Evolutionary conservation across 2,888 invertebrate genomes (phyloP).

Genomic region (Tubulanus polymorphus): DNA sequence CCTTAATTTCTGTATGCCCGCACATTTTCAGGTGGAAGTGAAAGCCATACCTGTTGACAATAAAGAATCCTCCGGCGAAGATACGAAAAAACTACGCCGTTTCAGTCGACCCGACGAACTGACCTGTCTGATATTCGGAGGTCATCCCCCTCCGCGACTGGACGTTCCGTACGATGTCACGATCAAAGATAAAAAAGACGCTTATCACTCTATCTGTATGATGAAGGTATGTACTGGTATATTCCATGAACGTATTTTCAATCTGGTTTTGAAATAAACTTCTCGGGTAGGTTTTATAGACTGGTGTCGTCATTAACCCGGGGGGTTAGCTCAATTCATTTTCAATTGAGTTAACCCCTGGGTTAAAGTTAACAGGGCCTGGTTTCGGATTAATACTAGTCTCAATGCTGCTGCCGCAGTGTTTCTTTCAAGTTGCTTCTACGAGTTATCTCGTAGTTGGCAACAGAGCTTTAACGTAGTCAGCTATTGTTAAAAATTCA

Average conservation of each 20-base stretch:
- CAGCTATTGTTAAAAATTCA: too few relatives aligned
- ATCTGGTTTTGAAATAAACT: too few relatives aligned
- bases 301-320: too few relatives aligned
- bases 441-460: neutral
- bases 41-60: slow-evolving; percentile 67
- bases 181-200: slow-evolving; percentile 77
- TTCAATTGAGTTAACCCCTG: too few relatives aligned
- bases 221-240: slow-evolving; percentile 70
- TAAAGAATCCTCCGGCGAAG: slow-evolving; percentile 62
- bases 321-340: too few relatives aligned
- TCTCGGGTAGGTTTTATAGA: too few relatives aligned
- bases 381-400: too few relatives aligned
- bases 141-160: slow-evolving; percentile 64
- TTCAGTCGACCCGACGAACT: slow-evolving; percentile 53
- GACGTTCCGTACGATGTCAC: slow-evolving; percentile 79
- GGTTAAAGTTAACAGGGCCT: too few relatives aligned
- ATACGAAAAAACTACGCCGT: slow-evolving; percentile 58
- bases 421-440: neutral
- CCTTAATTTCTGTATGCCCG: too few relatives aligned
- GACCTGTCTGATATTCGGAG: slow-evolving; percentile 59
- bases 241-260: too few relatives aligned
- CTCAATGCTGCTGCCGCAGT: too few relatives aligned
- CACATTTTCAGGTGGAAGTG: slow-evolving; percentile 67
- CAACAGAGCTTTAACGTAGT: too few relatives aligned
- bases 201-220: slow-evolving; percentile 90